phyloP scores from a whole-genome alignment of 2,797 vertebrate species.

The Octomys mimax region DNA sequence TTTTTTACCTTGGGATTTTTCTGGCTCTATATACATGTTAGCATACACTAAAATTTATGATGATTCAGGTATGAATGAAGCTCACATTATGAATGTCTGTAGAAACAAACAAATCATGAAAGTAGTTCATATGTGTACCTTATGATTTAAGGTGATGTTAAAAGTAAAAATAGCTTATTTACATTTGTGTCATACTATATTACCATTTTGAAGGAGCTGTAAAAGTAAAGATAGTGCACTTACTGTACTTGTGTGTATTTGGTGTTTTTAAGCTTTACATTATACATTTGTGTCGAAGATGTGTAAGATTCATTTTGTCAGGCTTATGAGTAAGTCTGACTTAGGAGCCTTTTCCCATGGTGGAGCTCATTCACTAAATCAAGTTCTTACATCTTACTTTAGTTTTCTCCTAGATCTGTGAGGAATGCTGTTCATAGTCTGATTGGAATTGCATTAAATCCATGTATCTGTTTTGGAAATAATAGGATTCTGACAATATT shows the following conservation, averaged over 20 bases:
- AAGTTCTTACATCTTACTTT: background rate
- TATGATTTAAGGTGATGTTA: background rate
- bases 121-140: background rate
- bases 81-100: background rate
- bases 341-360: background rate
- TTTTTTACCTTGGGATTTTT: background rate
- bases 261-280: background rate
- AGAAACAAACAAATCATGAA: background rate
- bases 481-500: background rate
- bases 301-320: background rate
- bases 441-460: background rate
- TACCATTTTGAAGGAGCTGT: background rate
- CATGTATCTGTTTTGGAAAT: background rate
- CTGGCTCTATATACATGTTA: background rate
- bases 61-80: background rate
- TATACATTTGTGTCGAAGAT: background rate
- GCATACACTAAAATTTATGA: background rate
- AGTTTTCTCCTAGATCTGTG: background rate
- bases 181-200: background rate
- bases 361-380: background rate
- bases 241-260: background rate
- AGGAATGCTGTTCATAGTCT: background rate
- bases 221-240: background rate
- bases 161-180: background rate
- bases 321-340: background rate